These are phyloP conservation scores for Sphaerodactylus townsendi DNA, from an alignment of 2,113 vertebrate species.

Conservation along the genomic window DNA sequence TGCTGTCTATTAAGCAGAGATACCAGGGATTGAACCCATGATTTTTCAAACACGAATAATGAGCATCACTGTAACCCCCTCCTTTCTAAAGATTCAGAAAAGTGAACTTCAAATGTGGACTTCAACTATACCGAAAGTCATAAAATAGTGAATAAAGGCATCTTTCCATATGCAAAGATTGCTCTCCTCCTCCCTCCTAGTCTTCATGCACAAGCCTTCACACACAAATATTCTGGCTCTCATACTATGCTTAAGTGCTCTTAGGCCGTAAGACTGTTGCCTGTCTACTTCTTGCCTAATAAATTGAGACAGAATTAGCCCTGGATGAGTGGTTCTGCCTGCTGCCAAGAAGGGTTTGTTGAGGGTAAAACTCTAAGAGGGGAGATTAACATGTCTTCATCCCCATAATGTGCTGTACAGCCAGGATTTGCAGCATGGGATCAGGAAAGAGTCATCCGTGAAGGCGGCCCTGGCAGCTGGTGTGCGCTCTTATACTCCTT, in stretches of 20 bases:
- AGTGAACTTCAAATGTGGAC: neutral
- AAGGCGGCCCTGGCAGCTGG: constrained; percentile 72
- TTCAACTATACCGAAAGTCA: neutral
- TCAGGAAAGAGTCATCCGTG: constrained; percentile 77
- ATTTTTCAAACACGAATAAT: neutral
- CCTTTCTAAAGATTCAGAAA: neutral
- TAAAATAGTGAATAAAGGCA: neutral
- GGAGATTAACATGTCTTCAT: constrained; percentile 93
- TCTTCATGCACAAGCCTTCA: too few species aligned
- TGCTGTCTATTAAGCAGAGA: neutral
- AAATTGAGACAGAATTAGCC: constrained; percentile 92
- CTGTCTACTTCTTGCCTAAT: constrained; percentile 82
- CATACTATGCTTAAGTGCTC: constrained; percentile 48
- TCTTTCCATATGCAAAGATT: neutral
- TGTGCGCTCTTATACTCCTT: constrained; percentile 63
- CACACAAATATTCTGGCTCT: neutral
- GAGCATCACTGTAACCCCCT: neutral
- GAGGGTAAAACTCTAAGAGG: constrained; percentile 96
- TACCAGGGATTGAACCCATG: neutral
- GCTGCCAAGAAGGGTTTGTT: constrained; percentile 94
- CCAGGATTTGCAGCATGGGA: constrained; percentile 92
- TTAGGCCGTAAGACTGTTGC: constrained; percentile 62
- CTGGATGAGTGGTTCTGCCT: constrained; percentile 87
- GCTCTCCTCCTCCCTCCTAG: too few species aligned
- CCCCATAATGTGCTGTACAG: constrained; percentile 95